phyloP scores from a whole-genome alignment of 2,113 vertebrate genomes.

The Microcebus griseorufus region DNA sequence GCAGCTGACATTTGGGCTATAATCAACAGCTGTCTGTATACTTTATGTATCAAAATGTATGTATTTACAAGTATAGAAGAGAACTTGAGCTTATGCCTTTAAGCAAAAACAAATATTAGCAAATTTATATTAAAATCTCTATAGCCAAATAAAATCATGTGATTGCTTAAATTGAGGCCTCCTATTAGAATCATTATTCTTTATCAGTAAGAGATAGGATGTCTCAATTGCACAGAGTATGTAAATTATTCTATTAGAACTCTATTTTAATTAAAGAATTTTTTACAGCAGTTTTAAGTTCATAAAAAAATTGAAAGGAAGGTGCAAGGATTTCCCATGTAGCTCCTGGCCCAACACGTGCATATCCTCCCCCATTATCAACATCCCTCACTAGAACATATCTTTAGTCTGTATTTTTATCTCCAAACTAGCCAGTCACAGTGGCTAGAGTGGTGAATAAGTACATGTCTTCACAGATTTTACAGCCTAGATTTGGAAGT shows the following conservation, averaged over 20 bases:
- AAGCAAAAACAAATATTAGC: conserved; percentile 17
- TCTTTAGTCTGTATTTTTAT: not conserved
- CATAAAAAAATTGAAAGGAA: not conserved
- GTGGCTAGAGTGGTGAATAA: not conserved
- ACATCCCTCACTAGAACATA: not conserved
- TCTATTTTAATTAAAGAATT: not conserved
- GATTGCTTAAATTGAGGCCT: not conserved
- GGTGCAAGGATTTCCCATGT: not conserved
- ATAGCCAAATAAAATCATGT: not conserved
- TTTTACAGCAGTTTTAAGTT: not conserved
- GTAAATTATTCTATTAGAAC: not conserved
- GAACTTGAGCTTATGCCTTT: not conserved
- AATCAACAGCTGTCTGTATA: not conserved
- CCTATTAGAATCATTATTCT: not conserved
- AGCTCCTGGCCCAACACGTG: not conserved
- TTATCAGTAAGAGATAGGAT: not conserved
- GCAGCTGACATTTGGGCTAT: not conserved
- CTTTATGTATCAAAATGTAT: not conserved
- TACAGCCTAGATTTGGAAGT: not conserved
- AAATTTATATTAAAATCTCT: conserved; percentile 13
- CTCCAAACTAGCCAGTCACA: not conserved
- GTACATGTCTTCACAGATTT: not conserved
- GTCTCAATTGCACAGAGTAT: not conserved
- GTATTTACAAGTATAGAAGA: not conserved
- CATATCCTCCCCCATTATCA: not conserved